These are phyloP conservation scores for Eudemis profundana DNA, from an alignment of 2,888 invertebrate genomes.

Conservation along the genomic window DNA sequence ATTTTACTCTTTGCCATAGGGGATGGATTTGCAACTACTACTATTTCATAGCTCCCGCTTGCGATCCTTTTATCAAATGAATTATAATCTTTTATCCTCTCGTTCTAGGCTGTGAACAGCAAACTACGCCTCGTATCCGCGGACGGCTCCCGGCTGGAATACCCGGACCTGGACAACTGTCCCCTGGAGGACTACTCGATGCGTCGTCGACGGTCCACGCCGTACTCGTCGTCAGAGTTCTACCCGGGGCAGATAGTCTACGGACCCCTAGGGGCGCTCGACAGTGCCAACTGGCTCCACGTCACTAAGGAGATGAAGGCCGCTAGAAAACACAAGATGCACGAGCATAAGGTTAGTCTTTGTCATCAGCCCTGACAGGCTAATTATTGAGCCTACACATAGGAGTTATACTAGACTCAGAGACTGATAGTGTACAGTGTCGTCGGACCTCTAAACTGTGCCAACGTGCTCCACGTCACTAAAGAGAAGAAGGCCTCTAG, in stretches of 20 bases:
- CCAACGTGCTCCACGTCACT: constrained; percentile 92
- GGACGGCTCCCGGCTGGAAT: constrained; percentile 87
- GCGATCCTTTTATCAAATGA: too few species aligned
- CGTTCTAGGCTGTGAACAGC: constrained; percentile 86
- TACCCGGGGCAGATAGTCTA: constrained; percentile 86
- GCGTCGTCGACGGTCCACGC: constrained; percentile 85
- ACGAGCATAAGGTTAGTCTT: constrained; percentile 80
- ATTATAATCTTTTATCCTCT: too few species aligned
- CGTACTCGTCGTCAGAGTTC: constrained; percentile 79
- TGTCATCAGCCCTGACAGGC: too few species aligned
- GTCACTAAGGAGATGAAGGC: constrained; percentile 90
- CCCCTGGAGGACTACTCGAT: constrained; percentile 90
- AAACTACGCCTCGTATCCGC: constrained; percentile 88
- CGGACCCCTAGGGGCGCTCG: constrained; percentile 90
- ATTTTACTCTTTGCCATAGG: too few species aligned
- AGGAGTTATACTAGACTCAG: too few species aligned
- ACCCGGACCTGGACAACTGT: constrained; percentile 88
- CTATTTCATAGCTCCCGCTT: too few species aligned
- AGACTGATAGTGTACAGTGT: constrained; percentile 88
- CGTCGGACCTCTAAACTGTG: constrained; percentile 89
- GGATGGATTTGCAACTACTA: too few species aligned
- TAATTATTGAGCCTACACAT: too few species aligned
- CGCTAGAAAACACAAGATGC: constrained; percentile 85
- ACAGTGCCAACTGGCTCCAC: constrained; percentile 92
- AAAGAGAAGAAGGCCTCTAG: constrained; percentile 89